Conservation (phyloP, 2,113 vertebrate species). For the Paramormyrops kingsleyae region DNA sequence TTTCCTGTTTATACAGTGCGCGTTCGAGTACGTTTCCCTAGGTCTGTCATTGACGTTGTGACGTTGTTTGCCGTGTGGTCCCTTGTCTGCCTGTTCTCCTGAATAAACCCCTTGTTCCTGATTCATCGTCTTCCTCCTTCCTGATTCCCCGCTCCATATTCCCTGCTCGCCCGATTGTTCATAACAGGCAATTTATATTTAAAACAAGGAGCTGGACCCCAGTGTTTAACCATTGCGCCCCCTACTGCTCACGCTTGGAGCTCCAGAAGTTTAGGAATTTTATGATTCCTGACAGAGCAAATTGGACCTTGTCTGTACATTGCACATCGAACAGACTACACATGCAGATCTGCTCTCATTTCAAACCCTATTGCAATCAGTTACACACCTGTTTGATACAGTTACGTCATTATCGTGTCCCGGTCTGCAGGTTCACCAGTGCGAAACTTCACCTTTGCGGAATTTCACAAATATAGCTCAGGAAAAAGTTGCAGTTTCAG, state of each 20-base stretch:
- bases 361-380: neutral
- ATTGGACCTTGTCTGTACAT: neutral
- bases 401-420: conserved; percentile 28
- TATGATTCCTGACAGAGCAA: neutral
- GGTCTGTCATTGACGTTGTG: too few relatives aligned
- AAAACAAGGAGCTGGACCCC: neutral
- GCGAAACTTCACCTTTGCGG: conserved; percentile 33
- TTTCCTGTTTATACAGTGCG: too few relatives aligned
- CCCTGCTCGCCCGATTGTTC: too few relatives aligned
- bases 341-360: neutral
- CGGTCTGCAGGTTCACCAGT: conserved; percentile 32
- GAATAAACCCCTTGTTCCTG: too few relatives aligned
- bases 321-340: neutral
- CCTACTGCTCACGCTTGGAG: neutral
- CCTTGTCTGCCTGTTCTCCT: too few relatives aligned
- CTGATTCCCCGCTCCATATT: too few relatives aligned
- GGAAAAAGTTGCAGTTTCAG: conserved; percentile 9
- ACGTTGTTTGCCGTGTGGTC: too few relatives aligned
- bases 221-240: neutral
- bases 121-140: too few relatives aligned
- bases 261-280: neutral
- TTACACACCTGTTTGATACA: conserved; percentile 16
- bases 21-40: too few relatives aligned
- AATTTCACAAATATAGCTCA: conserved; percentile 33
- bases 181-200: neutral